Base-by-base conservation (phyloP, 2,797 vertebrate species). In the Sardinella longiceps region DNA sequence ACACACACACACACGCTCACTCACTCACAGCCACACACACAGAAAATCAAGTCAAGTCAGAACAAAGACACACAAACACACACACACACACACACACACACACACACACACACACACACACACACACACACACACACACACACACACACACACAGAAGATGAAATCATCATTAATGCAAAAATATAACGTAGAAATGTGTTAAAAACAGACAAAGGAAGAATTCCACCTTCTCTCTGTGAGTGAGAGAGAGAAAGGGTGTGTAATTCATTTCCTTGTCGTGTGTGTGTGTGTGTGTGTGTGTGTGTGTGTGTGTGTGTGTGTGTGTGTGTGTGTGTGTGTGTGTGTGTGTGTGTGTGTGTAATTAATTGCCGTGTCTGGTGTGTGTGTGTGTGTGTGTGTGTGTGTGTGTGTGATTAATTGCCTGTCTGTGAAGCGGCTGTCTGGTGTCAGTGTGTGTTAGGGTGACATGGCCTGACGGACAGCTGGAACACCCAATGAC, bases 371-470 rank as follows among this genome's bases (percentile, higher is more conserved):
- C 45, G 23, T 23, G 3, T 4, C 7, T 66, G 60, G 18, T 66
- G 60, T 63, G 60, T 66, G 60, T 66, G n/a, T 63, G 25, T 70
- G 63, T 70, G 63, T 70, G 1, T 30, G 25, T 30, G 63, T 33
- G 14, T 74, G 66, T 39, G 30, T 74, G 66, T 74, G 66, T 3
- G 14, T 74, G 39, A 74, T 74, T 74, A 74, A 74, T 30, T 14
- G 30, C 30, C 30, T 37, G 12, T 37, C 14, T 74, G 66, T 74
- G 15, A 5, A 74, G 66, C 15, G 66, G 33, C 66, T 92, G 92
- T 91, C 93, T 93, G 92, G 92, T 95, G 95, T 95, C 95, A 94
- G 87, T 87, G 88, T 91, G 93, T 87, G 92, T 95, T 95, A 95
- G 90, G 90, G 82, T 88, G 91, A 90, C 93, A 93, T 92, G 92